These are phyloP conservation scores for Batillaria attramentaria DNA, from an alignment of 1,140 invertebrate species.

Conservation along the genomic window DNA sequence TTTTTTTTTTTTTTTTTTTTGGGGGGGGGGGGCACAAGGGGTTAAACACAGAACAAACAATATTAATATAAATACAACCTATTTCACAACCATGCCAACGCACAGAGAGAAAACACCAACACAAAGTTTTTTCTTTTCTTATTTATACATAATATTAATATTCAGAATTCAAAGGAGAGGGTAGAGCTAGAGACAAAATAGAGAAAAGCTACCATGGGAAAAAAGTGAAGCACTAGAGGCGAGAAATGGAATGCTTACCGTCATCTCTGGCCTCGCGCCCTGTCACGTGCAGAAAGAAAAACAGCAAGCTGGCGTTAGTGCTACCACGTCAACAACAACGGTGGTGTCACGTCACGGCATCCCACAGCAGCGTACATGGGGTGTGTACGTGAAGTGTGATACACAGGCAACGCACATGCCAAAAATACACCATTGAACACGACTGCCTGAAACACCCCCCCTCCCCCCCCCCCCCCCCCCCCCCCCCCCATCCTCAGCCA, in stretches of 20 bases:
- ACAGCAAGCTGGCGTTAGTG: constrained; percentile 31
- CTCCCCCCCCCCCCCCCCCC: neutral
- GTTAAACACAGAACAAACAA: too few species aligned
- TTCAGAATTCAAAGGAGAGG: too few species aligned
- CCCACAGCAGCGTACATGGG: constrained; percentile 25
- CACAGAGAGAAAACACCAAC: neutral
- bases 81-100: too few species aligned
- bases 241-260: constrained; percentile 38
- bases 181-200: too few species aligned
- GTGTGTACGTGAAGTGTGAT: constrained; percentile 21
- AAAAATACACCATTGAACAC: too few species aligned
- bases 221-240: neutral
- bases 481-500: neutral
- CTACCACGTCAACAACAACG: constrained; percentile 6
- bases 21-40: neutral
- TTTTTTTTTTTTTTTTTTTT: neutral
- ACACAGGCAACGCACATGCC: too few species aligned
- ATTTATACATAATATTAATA: too few species aligned
- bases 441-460: neutral
- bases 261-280: constrained; percentile 48
- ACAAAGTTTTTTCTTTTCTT: neutral
- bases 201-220: neutral
- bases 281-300: constrained; percentile 33
- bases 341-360: constrained; percentile 30
- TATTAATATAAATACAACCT: too few species aligned